Evolutionary conservation across 2,113 vertebrate genomes (phyloP), one percentile per base, ranked within the genome.

Genomic region (Rattus norvegicus): DNA sequence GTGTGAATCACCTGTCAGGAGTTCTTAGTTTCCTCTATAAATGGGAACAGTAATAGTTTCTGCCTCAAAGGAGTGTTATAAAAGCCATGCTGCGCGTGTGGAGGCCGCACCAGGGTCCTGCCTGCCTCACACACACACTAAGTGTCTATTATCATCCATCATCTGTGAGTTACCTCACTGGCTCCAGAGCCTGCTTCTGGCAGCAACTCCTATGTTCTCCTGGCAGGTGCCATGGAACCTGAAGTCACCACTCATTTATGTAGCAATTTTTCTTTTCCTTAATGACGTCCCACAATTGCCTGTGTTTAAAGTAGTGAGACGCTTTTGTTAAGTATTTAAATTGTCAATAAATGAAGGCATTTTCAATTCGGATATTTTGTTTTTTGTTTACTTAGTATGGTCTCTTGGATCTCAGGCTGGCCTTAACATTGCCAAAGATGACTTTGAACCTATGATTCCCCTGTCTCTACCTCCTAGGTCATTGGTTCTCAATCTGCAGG

Each of bases 251-350:
- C 59, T 54, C 67, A 47, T 30, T 54, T 88, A 19, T 9, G 20
- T 63, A 36, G 36, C 17, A 75, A 61, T 59, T 73, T 87, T 20
- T 85, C 49, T 67, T 87, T 92, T 96, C 80, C 72, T 85, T 75
- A 85, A 93, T 36, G 13, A 47, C 73, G 72, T 75, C 26, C 1
- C 30, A 5, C 19, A 75, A 65, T 59, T 13, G 7, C 47, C 22
- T 67, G 59, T 65, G 43, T 80, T 80, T 80, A 75, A 90, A 67
- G 16, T 17, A 79, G 8, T 28, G 17, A 56, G n/a, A 67, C 39
- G n/a, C 26, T 81, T 70, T 87, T 73, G 79, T 47, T 80, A 72
- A 59, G 65, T 33, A 81, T 49, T 65, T 65, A 87, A 22, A 14
- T 11, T 47, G 2, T 72, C 49, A n/a, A 56, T 72, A 72, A 56